Percentiles rank a stretch among this genome's conserved stretches.
Evolutionary conservation across 1,140 invertebrate species (phyloP).

Genomic region (Leptinotarsa lineolata): DNA sequence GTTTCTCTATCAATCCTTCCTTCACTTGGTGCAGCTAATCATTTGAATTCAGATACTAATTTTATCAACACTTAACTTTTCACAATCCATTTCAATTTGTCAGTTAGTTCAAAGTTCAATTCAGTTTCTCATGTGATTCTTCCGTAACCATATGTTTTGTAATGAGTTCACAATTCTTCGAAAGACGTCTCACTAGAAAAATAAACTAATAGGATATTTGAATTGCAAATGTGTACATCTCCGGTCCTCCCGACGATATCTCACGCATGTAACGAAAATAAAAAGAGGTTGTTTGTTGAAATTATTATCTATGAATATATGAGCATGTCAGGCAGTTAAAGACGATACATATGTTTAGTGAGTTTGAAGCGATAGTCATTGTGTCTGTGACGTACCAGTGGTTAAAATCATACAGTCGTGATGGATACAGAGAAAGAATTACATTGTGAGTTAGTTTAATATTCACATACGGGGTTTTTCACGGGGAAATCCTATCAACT

Average conservation of each 20-base stretch:
- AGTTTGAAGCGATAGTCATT: background rate
- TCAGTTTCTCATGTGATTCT: too few species aligned
- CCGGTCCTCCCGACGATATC: background rate
- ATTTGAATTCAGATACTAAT: too few species aligned
- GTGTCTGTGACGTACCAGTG: background rate
- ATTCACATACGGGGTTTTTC: too few species aligned
- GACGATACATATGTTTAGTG: background rate
- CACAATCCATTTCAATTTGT: too few species aligned
- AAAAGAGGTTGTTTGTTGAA: background rate
- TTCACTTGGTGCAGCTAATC: too few species aligned
- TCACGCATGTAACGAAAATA: constrained; percentile 3
- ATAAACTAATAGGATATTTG: background rate
- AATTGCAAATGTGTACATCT: constrained; percentile 4
- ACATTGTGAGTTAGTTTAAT: background rate
- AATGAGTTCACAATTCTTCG: background rate
- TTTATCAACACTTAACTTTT: too few species aligned
- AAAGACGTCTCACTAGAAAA: background rate
- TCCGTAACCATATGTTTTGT: too few species aligned
- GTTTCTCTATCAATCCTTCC: too few species aligned
- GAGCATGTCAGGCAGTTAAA: background rate
- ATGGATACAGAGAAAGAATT: background rate
- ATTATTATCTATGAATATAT: background rate
- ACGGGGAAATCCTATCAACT: too few species aligned
- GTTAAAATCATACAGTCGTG: background rate
- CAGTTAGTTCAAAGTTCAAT: too few species aligned